These are phyloP conservation scores for Chloroclystis v-ata DNA, from an alignment of 2,888 invertebrate species.

Conservation along the genomic window DNA sequence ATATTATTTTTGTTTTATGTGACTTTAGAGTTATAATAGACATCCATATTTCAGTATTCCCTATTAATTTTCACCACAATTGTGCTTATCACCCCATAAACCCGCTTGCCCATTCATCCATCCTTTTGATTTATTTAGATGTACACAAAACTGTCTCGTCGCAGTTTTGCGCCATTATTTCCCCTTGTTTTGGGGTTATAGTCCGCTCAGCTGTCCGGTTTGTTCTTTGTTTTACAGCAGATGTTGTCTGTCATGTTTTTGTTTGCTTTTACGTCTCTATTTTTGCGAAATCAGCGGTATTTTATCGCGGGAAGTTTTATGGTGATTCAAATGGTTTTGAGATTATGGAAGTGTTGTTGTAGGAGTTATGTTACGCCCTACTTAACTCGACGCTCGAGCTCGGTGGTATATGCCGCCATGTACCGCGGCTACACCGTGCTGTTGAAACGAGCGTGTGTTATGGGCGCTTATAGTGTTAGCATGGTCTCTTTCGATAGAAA, in stretches of 20 bases:
- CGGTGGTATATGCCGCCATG: too few relatives aligned
- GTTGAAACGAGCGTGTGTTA: too few relatives aligned
- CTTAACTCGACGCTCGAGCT: too few relatives aligned
- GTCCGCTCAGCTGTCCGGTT: conserved; percentile 27
- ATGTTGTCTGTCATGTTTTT: conserved; percentile 32
- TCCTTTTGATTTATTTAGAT: conserved; percentile 40
- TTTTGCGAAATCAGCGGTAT: conserved; percentile 20
- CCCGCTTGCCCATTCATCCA: conserved; percentile 20
- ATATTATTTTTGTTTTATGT: too few relatives aligned
- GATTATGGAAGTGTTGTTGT: neutral
- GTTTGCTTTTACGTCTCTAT: conserved; percentile 19
- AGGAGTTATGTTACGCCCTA: neutral
- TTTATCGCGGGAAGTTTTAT: conserved; percentile 10
- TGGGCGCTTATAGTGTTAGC: too few relatives aligned
- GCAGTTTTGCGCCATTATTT: conserved; percentile 30
- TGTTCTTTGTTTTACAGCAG: conserved; percentile 31
- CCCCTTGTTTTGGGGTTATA: conserved; percentile 20
- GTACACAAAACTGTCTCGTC: conserved; percentile 24
- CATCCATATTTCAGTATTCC: too few relatives aligned
- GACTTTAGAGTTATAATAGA: too few relatives aligned
- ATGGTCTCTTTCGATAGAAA: too few relatives aligned
- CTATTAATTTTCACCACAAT: neutral
- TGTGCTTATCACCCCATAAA: neutral
- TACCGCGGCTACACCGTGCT: too few relatives aligned
- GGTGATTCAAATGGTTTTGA: neutral